A percentile compares a stretch with the other conserved stretches of the same genome.
phyloP scores from a whole-genome alignment of 2,113 vertebrate species.

The rat (Rattus norvegicus) region GRCr8 NC_086026.1:50995501-50996000 shows the following conservation, averaged over 20 bases:
- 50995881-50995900: neutral
- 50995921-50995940: neutral
- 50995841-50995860: neutral
- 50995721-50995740: neutral
- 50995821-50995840: neutral
- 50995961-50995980: neutral
- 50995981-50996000: neutral
- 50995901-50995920: neutral
- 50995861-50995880: neutral
- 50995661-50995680: neutral
- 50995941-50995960: neutral
- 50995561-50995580: neutral
- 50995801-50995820: neutral
- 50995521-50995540: neutral
- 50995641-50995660: neutral
- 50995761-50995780: neutral
- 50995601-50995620: neutral
- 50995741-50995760: neutral
- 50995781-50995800: neutral
- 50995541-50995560: neutral
- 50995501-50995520: slow-evolving; percentile 1
- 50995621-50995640: neutral
- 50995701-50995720: neutral
- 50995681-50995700: neutral
- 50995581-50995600: neutral